Percentiles rank a stretch among this genome's conserved stretches.
These are phyloP conservation scores for Heliconius erato DNA, from an alignment of 2,888 invertebrate species.

Conservation along the genomic window DNA sequence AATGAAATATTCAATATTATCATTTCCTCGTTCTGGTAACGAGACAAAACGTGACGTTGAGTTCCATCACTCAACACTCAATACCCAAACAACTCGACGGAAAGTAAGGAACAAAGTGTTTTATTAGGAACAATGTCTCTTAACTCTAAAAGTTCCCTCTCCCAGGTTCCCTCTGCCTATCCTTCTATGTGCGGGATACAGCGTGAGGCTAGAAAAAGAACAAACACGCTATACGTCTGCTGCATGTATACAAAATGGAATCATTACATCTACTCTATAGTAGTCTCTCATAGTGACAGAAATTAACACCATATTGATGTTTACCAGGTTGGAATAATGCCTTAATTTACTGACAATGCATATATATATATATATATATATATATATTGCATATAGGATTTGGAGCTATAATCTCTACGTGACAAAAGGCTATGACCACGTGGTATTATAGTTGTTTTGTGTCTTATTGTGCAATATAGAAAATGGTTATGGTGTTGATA, in stretches of 20 bases:
- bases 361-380: not conserved
- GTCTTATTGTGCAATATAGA: no score
- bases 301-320: not conserved
- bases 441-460: no score
- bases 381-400: not conserved
- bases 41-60: no score
- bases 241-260: not conserved
- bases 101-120: no score
- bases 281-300: not conserved
- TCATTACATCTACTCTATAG: not conserved
- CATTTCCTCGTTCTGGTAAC: no score
- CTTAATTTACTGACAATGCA: not conserved
- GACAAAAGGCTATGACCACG: not conserved
- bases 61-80: no score
- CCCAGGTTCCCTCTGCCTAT: not conserved
- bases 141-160: not conserved
- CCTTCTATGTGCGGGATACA: not conserved
- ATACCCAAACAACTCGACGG: no score
- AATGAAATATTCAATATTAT: no score
- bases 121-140: not conserved
- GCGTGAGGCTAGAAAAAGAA: not conserved
- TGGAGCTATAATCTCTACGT: not conserved
- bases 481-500: no score
- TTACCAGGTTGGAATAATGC: not conserved
- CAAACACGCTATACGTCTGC: not conserved